Evolutionary conservation across 2,888 invertebrate species (phyloP).

Genomic region (Dolichomitus sp.): DNA sequence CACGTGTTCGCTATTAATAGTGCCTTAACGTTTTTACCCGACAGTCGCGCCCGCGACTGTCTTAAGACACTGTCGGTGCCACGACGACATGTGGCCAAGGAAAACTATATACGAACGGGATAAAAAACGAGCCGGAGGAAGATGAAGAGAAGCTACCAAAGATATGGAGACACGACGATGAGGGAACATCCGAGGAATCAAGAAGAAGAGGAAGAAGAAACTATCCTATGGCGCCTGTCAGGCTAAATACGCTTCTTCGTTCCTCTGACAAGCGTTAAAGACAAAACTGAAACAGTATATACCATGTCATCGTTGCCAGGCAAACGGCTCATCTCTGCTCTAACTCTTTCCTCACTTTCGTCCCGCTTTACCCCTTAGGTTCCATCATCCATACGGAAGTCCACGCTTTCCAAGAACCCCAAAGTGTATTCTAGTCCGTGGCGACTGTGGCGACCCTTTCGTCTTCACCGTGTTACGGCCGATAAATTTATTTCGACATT

Average conservation of each 20-base stretch:
- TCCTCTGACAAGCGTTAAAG: constrained; percentile 70
- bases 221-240: constrained; percentile 74
- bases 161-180: constrained; percentile 45
- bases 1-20: constrained; percentile 82
- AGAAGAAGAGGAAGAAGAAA: constrained; percentile 45
- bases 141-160: constrained; percentile 46
- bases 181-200: constrained; percentile 2
- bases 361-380: constrained; percentile 31
- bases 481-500: constrained; percentile 64
- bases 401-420: constrained; percentile 51
- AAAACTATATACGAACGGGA: constrained; percentile 16
- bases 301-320: constrained; percentile 53
- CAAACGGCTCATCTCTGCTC: constrained; percentile 24
- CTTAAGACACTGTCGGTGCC: constrained; percentile 40
- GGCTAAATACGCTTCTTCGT: constrained; percentile 74
- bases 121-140: constrained; percentile 34
- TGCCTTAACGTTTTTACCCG: constrained; percentile 73
- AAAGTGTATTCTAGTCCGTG: constrained; percentile 50
- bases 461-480: constrained; percentile 7
- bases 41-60: constrained; percentile 40
- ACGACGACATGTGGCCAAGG: constrained; percentile 37
- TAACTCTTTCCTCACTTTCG: constrained; percentile 41
- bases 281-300: constrained; percentile 74
- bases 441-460: not conserved
- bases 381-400: constrained; percentile 34